Percentiles rank a stretch among this genome's conserved stretches.
These are phyloP conservation scores for Zaprionus gabonicus DNA, from an alignment of 1,140 invertebrate genomes.

Conservation along the genomic window DNA sequence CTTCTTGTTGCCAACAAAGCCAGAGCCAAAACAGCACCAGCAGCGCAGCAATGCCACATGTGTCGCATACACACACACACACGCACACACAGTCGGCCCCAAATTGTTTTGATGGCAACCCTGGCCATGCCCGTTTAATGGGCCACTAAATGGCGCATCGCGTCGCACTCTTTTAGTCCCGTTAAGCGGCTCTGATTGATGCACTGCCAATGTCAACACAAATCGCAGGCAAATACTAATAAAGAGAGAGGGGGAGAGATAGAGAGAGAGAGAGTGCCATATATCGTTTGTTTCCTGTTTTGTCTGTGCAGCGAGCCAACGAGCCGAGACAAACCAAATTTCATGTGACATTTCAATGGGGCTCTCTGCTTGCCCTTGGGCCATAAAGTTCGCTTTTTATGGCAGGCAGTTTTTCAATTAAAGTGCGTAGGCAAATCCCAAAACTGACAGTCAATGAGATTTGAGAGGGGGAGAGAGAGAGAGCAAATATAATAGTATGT, in stretches of 20 bases:
- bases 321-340: not conserved
- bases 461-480: no score
- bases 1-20: slow-evolving; percentile 44
- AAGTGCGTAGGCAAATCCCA: not conserved
- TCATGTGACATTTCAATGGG: not conserved
- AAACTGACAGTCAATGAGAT: not conserved
- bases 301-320: not conserved
- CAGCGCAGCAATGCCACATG: slow-evolving; percentile 26
- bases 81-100: not conserved
- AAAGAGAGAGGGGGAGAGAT: no score
- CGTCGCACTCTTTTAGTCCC: slow-evolving; percentile 18
- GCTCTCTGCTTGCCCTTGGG: not conserved
- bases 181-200: slow-evolving; percentile 61
- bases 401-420: not conserved
- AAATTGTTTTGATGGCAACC: slow-evolving; percentile 50
- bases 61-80: slow-evolving; percentile 11
- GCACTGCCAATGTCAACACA: slow-evolving; percentile 32
- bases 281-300: not conserved
- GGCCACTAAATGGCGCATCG: slow-evolving; percentile 55
- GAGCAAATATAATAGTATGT: not conserved
- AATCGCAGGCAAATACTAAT: not conserved
- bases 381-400: not conserved
- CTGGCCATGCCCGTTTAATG: slow-evolving; percentile 46
- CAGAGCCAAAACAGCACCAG: slow-evolving; percentile 16
- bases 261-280: not conserved